These are phyloP conservation scores for Vannuccia rotundouncinata DNA, from an alignment of 2,888 invertebrate genomes.

Conservation along the genomic window DNA sequence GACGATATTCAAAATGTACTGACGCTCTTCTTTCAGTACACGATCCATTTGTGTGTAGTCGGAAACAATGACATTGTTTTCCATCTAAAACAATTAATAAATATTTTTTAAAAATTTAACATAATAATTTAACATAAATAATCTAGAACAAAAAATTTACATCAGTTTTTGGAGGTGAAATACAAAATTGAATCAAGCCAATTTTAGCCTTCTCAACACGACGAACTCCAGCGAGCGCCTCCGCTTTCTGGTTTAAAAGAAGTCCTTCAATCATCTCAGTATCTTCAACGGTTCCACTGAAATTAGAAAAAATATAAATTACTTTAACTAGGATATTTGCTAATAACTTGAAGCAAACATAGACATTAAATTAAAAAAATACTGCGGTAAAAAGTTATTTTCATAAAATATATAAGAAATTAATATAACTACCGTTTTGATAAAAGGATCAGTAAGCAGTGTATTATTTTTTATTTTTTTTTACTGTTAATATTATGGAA, in stretches of 20 bases:
- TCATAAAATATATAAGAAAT: no score
- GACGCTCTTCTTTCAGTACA: conserved; percentile 88
- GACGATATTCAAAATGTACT: conserved; percentile 93
- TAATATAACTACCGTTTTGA: no score
- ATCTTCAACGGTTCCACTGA: conserved; percentile 83
- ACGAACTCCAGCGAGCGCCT: conserved; percentile 76
- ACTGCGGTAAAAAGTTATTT: no score
- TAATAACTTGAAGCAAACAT: no score
- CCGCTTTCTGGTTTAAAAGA: conserved; percentile 79
- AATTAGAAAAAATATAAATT: neutral
- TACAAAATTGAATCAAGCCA: conserved; percentile 96
- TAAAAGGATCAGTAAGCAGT: no score
- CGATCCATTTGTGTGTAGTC: conserved; percentile 99
- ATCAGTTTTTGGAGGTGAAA: conserved; percentile 98
- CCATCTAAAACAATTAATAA: conserved; percentile 52
- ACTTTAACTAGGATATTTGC: neutral
- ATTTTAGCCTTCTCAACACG: conserved; percentile 94
- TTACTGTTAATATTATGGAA: no score
- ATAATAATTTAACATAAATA: neutral
- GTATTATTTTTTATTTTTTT: no score
- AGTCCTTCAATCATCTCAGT: conserved; percentile 91
- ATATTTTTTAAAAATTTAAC: neutral
- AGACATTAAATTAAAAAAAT: no score
- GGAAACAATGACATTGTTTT: conserved; percentile 68
- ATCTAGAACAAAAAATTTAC: conserved; percentile 60